Evolutionary conservation across 2,797 vertebrate species (phyloP), one percentile per base, ranked within the genome.

Genomic region (Brotogeris chrysoptera): DNA sequence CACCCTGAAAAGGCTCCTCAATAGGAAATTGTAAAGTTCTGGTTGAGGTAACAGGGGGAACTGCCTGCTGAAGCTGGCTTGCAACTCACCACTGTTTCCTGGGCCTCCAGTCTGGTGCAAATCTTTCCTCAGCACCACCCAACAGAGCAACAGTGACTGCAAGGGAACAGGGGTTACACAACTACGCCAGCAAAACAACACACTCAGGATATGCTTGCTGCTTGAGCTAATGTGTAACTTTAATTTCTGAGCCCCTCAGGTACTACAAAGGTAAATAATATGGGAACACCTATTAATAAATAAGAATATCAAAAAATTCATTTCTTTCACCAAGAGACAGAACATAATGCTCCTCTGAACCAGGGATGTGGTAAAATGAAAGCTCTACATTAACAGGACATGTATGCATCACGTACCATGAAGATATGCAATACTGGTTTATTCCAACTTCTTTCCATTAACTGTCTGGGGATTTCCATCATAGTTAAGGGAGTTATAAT

Each of bases 21-120:
- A 96, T 97, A 88, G 96, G 94, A 96, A 95, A 80, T 91, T 86
- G 85, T 94, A 65, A 96, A 93, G 96, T 97, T 95, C 93, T 97
- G 94, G 90, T 96, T 97, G 94, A 97, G 72, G 93, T 86, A 80
- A 83, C 77, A 97, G 47, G 80, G 76, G 59, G 34, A 93, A 76
- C 91, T 92, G 74, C 69, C 68, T 2, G 1, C 61, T 2, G 32
- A 72, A 90, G 74, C 27, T 17, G 7, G 60, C 43, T 13, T 83
- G 89, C 3, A 13, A 50, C 76, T 89, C 57, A 16, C 53, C 12
- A 12, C 80, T 1, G 0, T 52, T 94, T 93, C 81, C 86, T 0
- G 25, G 49, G 53, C 79, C 88, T 89, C 90, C 2, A 1, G 52
- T 65, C 70, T 39, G 49, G 43, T 92, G 82, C 73, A 2, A 25